Conservation (phyloP, 1,140 invertebrate genomes). For the Homalodisca vitripennis region DNA sequence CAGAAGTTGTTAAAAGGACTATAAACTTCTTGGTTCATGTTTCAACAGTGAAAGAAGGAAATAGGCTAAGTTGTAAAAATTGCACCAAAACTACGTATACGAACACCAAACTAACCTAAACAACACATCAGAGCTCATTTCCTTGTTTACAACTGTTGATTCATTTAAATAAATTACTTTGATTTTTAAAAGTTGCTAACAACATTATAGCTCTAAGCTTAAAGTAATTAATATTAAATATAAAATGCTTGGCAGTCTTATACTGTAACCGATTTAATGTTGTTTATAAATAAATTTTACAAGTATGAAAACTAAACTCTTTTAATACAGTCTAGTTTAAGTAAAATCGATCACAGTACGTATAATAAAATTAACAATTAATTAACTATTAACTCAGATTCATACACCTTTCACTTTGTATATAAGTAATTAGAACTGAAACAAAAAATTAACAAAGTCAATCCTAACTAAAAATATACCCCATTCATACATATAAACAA, state of each 20-base stretch:
- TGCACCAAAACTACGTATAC: neutral
- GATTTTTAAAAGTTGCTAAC: neutral
- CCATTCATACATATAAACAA: constrained; percentile 17
- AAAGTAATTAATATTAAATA: constrained; percentile 34
- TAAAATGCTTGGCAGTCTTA: constrained; percentile 38
- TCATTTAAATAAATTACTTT: constrained; percentile 2
- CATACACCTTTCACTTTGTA: constrained; percentile 23
- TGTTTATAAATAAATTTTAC: constrained; percentile 29
- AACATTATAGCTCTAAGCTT: constrained; percentile 37
- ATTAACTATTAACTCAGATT: constrained; percentile 15
- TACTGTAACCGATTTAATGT: constrained; percentile 37
- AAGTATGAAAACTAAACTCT: constrained; percentile 6
- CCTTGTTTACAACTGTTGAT: constrained; percentile 5
- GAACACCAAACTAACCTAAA: neutral
- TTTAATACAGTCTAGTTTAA: constrained; percentile 10
- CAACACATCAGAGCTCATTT: constrained; percentile 8
- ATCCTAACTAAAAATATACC: constrained; percentile 38
- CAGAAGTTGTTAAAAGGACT: neutral
- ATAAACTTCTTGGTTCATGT: neutral
- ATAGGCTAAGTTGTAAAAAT: neutral
- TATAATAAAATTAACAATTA: constrained; percentile 35
- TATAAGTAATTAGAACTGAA: constrained; percentile 36
- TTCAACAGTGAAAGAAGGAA: neutral
- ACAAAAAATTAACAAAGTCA: constrained; percentile 33
- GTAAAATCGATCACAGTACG: constrained; percentile 38